Evolutionary conservation across 2,888 invertebrate species (phyloP), one percentile per base, ranked within the genome.

Genomic region (Nematopogon swammerdamellus): DNA sequence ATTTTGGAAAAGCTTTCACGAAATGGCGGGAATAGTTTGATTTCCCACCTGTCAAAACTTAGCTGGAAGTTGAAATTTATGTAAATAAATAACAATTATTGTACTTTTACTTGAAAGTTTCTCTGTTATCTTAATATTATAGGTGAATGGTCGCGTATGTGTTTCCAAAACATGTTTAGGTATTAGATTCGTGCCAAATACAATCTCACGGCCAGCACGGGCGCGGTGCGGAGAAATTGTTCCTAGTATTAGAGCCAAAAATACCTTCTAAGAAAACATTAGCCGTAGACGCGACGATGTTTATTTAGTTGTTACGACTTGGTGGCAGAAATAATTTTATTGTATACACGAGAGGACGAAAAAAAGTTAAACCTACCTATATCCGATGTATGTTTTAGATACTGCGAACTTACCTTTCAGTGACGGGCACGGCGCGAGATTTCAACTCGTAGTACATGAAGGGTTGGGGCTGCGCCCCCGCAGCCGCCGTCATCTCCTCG

Each of bases 361-460:
- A 36, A 36, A 14, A 36, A 3, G 36, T 36, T 4, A 8, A 4
- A 8, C n/a, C 3, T 8, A 36, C 3, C 14, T 8, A 14, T 36
- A 11, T 17, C 44, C 8, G 19, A 6, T 19, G 18, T 4, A 18
- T n/a, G 16, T 17, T 11, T 44, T 44, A 19, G 18, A 50, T 18
- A 48, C 18, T 44, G n/a, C n/a, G n/a, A 44, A 63, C 81, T 68
- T 61, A 84, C 84, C 84, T 84, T 68, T 81, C 82, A 49, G 81
- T 82, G 55, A 74, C 65, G 55, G 83, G 80, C 30, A 83, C 82
- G 18, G 82, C 82, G 60, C 83, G 82, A 19, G 84, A 84, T 60
- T 85, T 85, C 52, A 85, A 67, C 63, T 84, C 84, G 67, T 84
- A 84, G 63, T 82, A 85, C 82, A 83, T 83, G 61, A 83, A 81